Conservation (phyloP, 2,797 vertebrate genomes). For the Eidolon dupreanum region DNA sequence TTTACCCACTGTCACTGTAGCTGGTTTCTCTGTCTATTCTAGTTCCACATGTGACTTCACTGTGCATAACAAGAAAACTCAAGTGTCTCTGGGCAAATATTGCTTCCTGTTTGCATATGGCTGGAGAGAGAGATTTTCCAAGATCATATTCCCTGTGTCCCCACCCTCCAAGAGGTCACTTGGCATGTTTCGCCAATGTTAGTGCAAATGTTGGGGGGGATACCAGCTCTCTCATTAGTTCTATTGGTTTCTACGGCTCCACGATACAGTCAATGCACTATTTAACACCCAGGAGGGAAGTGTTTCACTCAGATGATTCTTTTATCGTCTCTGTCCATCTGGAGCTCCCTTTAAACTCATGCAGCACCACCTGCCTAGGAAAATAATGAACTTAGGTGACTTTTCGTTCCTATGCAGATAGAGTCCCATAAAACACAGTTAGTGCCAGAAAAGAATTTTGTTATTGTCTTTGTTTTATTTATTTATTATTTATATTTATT, state of each 20-base stretch:
- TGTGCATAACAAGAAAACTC: conserved; percentile 29
- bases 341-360: conserved; percentile 79
- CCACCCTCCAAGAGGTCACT: not conserved
- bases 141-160: accelerated
- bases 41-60: not conserved
- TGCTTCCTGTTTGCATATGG: not conserved
- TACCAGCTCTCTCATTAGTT: conserved; percentile 78
- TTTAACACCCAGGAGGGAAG: conserved; percentile 83
- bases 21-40: not conserved
- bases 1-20: not conserved
- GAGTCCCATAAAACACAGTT: not conserved
- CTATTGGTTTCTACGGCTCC: conserved; percentile 80
- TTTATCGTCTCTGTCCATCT: conserved; percentile 85
- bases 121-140: not conserved
- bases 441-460: not conserved
- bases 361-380: conserved; percentile 76
- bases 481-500: no score
- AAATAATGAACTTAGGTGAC: conserved; percentile 75
- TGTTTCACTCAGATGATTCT: conserved; percentile 79
- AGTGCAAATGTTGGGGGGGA: conserved; percentile 48
- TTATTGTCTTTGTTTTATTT: not conserved
- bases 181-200: conserved; percentile 53
- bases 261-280: conserved; percentile 79
- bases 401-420: not conserved
- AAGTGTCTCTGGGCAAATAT: not conserved